Base-by-base conservation (phyloP, 2,888 invertebrate genomes). In the Eudemis profundana region DNA sequence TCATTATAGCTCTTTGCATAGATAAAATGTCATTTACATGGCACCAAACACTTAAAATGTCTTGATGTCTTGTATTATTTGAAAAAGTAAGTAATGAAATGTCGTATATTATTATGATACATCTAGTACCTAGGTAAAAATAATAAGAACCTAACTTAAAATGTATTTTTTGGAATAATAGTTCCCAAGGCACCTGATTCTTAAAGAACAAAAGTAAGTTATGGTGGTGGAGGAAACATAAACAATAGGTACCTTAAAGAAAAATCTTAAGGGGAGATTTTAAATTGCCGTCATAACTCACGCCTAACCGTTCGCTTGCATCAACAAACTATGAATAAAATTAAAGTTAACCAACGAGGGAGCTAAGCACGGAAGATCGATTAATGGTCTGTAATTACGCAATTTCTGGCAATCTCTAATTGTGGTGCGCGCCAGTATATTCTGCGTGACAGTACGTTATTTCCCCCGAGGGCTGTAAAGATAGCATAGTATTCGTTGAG, bases 321-420 rank as follows among this genome's bases (percentile, higher is more conserved):
- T 36, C 50, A 65, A 60, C 59, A 60, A 65, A 65, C 65, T 60
- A 65, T 62, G 59, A 54, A 65, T 56, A 64, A 50, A 74, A 71
- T 68, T 72, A 69, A 68, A 65, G 63, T 57, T 44, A 66, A 76
- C 72, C 75, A 81, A 82, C 83, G 79, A 84, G 82, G 75, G 76
- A 75, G 74, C 71, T 71, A 74, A 75, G 76, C 76, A 85, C 87
- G 79, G 79, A 82, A 88, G 90, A 90, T 89, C 90, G 88, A 91
- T 90, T 89, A 90, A 89, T 87, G 83, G 80, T 72, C 74, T 82
- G 89, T 91, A 92, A 92, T 92, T 92, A 91, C 90, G 87, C 89
- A 91, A 91, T 90, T 90, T 89, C 89, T 89, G 89, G 87, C 82
- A 83, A 90, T 90, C 90, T 91, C 90, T 91, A 91, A 91, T 91